Evolutionary conservation across 2,797 vertebrate genomes (phyloP).

Genomic region (Petrocephalus sullivani): DNA sequence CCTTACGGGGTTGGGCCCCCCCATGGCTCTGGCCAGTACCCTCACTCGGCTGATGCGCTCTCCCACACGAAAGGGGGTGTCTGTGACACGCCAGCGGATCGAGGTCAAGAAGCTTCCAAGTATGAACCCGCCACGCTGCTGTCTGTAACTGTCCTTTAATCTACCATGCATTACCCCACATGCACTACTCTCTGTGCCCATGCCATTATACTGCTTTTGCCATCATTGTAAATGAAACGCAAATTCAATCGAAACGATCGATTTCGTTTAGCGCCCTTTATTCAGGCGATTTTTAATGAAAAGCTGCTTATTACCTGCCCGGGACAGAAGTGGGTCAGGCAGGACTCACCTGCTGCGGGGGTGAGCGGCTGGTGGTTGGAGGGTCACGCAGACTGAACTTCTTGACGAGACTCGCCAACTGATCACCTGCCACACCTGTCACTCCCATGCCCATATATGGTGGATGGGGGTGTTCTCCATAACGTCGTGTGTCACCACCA

Average conservation of each 20-base stretch:
- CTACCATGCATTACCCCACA: not conserved
- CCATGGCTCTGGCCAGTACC: too few relatives aligned
- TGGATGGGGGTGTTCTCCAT: conserved; percentile 38
- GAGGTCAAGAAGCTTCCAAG: not conserved
- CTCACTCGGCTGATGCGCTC: not conserved
- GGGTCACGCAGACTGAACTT: conserved; percentile 41
- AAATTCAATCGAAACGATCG: not conserved
- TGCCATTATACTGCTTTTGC: not conserved
- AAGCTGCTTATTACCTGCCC: conserved; percentile 34
- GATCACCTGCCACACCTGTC: conserved; percentile 13
- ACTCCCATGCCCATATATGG: conserved; percentile 47
- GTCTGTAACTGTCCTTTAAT: not conserved
- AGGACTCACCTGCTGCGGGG: conserved; percentile 20
- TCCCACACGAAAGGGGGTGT: not conserved
- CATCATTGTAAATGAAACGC: not conserved
- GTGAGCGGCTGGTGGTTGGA: conserved; percentile 18
- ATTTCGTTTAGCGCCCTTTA: not conserved
- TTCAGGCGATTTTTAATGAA: not conserved
- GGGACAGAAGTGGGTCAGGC: conserved; percentile 2
- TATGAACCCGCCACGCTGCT: not conserved
- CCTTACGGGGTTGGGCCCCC: not conserved
- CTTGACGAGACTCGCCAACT: conserved; percentile 35
- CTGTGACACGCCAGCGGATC: not conserved
- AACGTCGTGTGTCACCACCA: conserved; percentile 38
- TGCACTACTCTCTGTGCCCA: not conserved